Base-by-base conservation (phyloP, 2,888 invertebrate species). In the Nephrotoma guestfalica region DNA sequence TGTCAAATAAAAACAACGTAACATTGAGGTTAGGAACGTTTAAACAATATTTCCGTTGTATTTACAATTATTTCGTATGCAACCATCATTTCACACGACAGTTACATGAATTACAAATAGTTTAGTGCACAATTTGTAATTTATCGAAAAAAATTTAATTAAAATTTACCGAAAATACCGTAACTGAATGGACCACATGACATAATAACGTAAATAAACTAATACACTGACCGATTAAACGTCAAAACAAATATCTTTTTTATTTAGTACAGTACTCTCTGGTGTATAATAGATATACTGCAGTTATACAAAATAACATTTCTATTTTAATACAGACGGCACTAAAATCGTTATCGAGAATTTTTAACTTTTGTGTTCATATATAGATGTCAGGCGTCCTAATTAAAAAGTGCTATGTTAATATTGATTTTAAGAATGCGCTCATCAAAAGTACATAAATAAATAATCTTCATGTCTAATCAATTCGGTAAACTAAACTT, bases 381-480 rank as follows among this genome's bases (percentile, higher is more conserved):
- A 9, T 30, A 71, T 30, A 71, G 71, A 71, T 71, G 71, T 7
- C 30, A 30, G 0, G 9, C 18, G 2, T 9, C 1, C 4, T 4
- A 30, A 30, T 0, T 30, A 71, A 71, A 71, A 9, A 11, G 71
- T 2, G 71, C 11, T 71, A 30, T 71, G 71, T 71, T 71, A 71
- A 71, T 71, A 71, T 71, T 71, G 71, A 71, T 71, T 71, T 71
- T 71, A 71, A 9, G 4, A 71, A 71, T 71, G 9, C 71, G 71
- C 71, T 71, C 71, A 71, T 71, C 30, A 71, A 71, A 71, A 71
- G 71, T 71, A 71, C 71, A 71, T 71, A 71, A 71, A 71, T 71
- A 71, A 84, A 84, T 84, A 84, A 84, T 84, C 84, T 84, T 84
- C 41, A 84, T 41, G 42, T 84, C 84, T 84, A 84, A 84, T 84